Percentiles rank a stretch among this genome's conserved stretches.
Evolutionary conservation across 2,113 vertebrate genomes (phyloP).

Genomic region (Nothoprocta perdicaria): DNA sequence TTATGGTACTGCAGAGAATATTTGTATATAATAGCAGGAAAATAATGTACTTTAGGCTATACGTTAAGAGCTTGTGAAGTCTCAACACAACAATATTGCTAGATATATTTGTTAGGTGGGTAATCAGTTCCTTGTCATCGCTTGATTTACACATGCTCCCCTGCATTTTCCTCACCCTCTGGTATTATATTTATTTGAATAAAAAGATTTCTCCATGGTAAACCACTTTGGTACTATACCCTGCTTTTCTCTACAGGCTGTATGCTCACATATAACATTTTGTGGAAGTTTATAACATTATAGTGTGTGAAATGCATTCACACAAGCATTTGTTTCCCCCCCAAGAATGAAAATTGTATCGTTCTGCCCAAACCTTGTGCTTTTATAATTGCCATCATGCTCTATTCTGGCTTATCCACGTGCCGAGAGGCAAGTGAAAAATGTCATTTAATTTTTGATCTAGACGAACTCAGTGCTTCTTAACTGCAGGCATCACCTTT

Average conservation of each 20-base stretch:
- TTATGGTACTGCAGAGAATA: neutral
- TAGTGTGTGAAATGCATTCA: neutral
- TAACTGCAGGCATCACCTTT: constrained; percentile 49
- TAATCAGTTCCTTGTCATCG: neutral
- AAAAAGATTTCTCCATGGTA: neutral
- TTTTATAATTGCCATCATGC: neutral
- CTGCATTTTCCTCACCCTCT: neutral
- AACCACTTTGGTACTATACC: neutral
- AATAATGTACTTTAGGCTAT: neutral
- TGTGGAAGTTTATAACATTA: neutral
- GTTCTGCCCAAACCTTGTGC: neutral
- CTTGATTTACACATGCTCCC: neutral
- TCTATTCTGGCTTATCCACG: neutral
- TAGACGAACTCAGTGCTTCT: constrained; percentile 43
- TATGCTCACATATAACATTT: neutral
- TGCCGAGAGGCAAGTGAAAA: constrained; percentile 15
- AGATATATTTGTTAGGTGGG: neutral
- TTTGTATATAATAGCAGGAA: neutral
- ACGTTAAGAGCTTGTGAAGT: neutral
- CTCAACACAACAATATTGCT: neutral
- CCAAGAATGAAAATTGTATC: neutral
- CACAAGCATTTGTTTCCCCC: neutral
- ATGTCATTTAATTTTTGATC: constrained; percentile 62
- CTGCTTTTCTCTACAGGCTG: neutral
- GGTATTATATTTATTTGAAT: neutral